Conservation (phyloP, 2,113 vertebrate species). For the Microcebus griseorufus region DNA sequence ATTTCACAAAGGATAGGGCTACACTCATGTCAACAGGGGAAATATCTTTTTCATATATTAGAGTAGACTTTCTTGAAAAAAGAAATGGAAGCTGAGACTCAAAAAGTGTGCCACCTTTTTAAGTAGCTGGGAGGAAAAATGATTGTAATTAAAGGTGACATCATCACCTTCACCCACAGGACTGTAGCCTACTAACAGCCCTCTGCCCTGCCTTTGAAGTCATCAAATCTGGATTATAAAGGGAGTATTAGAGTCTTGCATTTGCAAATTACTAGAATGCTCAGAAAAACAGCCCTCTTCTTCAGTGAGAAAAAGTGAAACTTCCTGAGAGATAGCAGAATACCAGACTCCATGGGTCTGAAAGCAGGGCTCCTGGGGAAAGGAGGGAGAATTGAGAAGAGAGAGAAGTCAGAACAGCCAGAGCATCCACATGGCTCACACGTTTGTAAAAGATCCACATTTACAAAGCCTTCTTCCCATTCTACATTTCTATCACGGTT, state of each 20-base stretch:
- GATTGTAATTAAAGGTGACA: neutral
- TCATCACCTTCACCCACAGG: neutral
- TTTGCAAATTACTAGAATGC: neutral
- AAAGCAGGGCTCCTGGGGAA: neutral
- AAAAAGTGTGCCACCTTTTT: neutral
- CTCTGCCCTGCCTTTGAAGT: neutral
- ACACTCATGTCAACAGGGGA: neutral
- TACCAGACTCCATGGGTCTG: neutral
- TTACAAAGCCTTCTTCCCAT: neutral
- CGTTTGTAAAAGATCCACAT: neutral
- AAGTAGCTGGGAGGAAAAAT: neutral
- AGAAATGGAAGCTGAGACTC: neutral
- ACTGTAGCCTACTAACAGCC: neutral
- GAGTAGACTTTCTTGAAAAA: neutral
- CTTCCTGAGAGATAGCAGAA: neutral
- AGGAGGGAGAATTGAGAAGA: neutral
- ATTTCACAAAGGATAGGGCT: neutral
- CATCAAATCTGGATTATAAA: neutral
- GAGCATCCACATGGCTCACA: neutral
- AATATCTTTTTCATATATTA: neutral
- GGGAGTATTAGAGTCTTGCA: neutral
- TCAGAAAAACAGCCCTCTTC: neutral
- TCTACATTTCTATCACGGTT: neutral
- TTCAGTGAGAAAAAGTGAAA: neutral
- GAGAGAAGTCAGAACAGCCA: neutral